phyloP scores from a whole-genome alignment of 2,888 invertebrate species.

The Siphlonurus alternatus region DNA sequence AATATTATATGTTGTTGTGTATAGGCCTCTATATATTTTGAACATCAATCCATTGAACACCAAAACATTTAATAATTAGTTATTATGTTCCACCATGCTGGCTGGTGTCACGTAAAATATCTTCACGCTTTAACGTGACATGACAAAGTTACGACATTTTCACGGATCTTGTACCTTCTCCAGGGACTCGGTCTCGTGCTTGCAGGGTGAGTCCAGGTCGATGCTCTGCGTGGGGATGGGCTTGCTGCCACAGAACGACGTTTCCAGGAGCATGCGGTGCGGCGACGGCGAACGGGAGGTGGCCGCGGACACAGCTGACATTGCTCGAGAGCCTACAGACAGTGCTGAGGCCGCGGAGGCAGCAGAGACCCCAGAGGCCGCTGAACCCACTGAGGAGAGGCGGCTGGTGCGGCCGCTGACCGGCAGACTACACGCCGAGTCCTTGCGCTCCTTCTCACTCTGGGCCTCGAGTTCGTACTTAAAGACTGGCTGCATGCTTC shows the following conservation, averaged over 20 bases:
- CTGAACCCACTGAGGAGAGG: constrained; percentile 55
- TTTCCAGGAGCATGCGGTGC: constrained; percentile 79
- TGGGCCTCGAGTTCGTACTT: constrained; percentile 30
- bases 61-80: background rate
- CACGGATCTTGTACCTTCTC: constrained; percentile 8
- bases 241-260: constrained; percentile 78
- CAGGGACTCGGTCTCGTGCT: constrained; percentile 10
- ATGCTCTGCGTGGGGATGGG: constrained; percentile 29
- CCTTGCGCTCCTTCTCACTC: constrained; percentile 22
- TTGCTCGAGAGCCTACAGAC: constrained; percentile 27
- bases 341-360: constrained; percentile 18
- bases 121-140: background rate
- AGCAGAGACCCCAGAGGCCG: constrained; percentile 19
- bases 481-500: constrained; percentile 26
- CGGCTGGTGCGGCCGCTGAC: constrained; percentile 55
- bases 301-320: constrained; percentile 10
- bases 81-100: background rate
- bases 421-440: constrained; percentile 19
- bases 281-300: constrained; percentile 46
- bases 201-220: constrained; percentile 17
- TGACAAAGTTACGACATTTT: background rate
- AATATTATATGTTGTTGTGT: background rate
- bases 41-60: background rate
- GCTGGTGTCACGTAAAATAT: background rate
- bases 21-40: background rate